Base-by-base conservation (phyloP, 1,140 invertebrate species). In the Aplysia californica region DNA sequence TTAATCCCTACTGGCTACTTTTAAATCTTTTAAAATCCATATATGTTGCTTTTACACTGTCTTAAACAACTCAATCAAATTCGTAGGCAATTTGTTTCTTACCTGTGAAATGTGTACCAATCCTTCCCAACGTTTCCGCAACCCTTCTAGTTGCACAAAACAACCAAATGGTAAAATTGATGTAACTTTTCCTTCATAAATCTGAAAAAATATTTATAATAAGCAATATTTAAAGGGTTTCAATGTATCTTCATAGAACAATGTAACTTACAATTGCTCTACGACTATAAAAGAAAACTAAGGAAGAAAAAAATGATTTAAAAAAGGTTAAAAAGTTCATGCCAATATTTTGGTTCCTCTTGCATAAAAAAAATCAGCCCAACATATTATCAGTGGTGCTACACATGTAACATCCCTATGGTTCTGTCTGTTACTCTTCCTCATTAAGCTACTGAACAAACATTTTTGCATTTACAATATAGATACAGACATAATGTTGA, bases 161-260 rank as follows among this genome's bases (percentile, higher is more conserved):
- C 97, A 99, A 1, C 98, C 98, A 91, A 99, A 99, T 41, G 95
- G 93, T 36, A 98, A 96, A 78, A 99, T 95, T 84, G 97, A 99
- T 4, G 96, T 96, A 0, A 99, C 96, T 91, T 96, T 95, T 0
- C 97, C 98, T 80, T 93, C 92, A 87, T 99, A 99, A 83, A 99
- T 97, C 92, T 96, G 82, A 36, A 86, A 68, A 67, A 65, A 71
- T 36, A 21, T 59, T 69, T 5, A n/a, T 23, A 23, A 5, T 41
- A 0, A 18, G 35, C 20, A 75, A 23, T 18, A 31, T 50, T 26
- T 59, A 41, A 76, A n/a, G n/a, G n/a, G n/a, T n/a, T n/a, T n/a
- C n/a, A n/a, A n/a, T n/a, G n/a, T n/a, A n/a, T n/a, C n/a, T n/a
- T n/a, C n/a, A n/a, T n/a, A n/a, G n/a, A n/a, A n/a, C n/a, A n/a